phyloP scores from a whole-genome alignment of 2,888 invertebrate genomes.

The Athalia rosae region DNA sequence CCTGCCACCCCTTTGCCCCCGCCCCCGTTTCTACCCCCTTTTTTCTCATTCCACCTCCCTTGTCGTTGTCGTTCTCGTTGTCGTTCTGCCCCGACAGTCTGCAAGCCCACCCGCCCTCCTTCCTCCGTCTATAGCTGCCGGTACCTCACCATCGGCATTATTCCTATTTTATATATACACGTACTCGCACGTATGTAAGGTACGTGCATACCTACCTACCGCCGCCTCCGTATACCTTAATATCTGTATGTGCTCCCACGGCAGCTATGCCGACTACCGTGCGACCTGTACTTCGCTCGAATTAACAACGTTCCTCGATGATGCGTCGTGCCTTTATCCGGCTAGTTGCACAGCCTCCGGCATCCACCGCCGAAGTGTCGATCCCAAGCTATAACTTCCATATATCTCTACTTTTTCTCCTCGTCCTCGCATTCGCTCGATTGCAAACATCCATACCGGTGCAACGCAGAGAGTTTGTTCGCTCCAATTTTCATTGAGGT shows the following conservation, averaged over 20 bases:
- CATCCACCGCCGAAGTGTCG: conserved; percentile 18
- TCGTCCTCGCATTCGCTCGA: background rate
- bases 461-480: no score
- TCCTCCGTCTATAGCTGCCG: conserved; percentile 34
- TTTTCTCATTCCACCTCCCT: background rate
- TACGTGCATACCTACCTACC: background rate
- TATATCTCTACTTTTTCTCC: background rate
- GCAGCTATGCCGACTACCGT: conserved; percentile 6
- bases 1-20: conserved; percentile 42
- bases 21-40: background rate
- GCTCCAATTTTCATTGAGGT: no score
- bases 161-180: conserved; percentile 50
- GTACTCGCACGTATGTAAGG: background rate
- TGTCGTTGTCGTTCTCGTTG: conserved; percentile 12
- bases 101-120: background rate
- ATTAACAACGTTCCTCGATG: background rate
- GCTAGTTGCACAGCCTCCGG: conserved; percentile 29
- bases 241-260: background rate
- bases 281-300: background rate
- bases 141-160: conserved; percentile 35
- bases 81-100: conserved; percentile 32
- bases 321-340: background rate
- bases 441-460: no score
- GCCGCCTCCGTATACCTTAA: background rate
- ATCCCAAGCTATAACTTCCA: conserved; percentile 1